Conservation (phyloP, 2,888 invertebrate genomes). For the Microctonus hyperodae region DNA sequence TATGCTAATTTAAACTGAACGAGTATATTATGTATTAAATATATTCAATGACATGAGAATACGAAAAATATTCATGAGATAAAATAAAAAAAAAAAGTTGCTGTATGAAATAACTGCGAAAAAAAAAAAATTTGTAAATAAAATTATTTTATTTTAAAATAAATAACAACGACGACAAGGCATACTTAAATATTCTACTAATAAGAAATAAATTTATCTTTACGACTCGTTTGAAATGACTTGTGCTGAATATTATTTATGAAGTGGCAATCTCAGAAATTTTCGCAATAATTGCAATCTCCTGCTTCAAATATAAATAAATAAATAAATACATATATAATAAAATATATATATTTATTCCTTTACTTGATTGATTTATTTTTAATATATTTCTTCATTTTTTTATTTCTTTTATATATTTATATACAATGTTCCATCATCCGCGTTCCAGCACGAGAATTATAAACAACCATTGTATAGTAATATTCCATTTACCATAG, state of each 20-base stretch:
- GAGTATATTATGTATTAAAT: background rate
- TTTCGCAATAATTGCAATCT: background rate
- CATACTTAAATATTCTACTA: background rate
- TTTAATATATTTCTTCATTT: background rate
- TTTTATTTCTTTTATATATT: too few species aligned
- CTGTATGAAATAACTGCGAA: background rate
- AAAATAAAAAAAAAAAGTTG: background rate
- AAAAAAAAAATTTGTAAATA: background rate
- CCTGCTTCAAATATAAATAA: background rate
- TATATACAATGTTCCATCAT: too few species aligned
- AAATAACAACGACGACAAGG: background rate
- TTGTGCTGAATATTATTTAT: background rate
- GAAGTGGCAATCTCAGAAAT: background rate
- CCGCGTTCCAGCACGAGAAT: background rate
- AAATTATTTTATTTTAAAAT: background rate
- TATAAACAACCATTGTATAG: background rate
- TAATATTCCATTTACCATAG: background rate
- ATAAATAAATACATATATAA: background rate
- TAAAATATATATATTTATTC: background rate
- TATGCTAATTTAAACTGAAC: background rate
- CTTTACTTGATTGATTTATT: background rate
- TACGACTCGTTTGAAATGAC: background rate
- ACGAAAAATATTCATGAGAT: background rate
- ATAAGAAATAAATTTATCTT: background rate
- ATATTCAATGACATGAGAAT: background rate